A percentile compares a stretch with the other conserved stretches of the same genome.
Evolutionary conservation across 23 tunicate species (phyloP).

Genomic region (Trididemnum miniatum): DNA sequence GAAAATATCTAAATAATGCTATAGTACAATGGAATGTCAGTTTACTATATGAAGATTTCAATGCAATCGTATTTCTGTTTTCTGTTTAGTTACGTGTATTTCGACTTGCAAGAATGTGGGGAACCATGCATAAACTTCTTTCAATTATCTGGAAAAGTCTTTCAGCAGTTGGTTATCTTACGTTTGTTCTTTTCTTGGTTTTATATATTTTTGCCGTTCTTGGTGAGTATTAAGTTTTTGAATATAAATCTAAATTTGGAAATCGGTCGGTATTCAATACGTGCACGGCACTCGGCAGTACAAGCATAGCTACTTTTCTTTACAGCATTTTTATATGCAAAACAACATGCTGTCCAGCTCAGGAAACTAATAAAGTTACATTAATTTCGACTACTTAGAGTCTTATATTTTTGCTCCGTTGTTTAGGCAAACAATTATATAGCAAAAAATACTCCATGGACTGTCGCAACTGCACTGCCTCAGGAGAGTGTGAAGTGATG

Average conservation of each 20-base stretch:
- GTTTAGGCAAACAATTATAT: conserved; percentile 82
- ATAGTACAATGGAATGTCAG: too few relatives aligned
- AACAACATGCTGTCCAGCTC: too few relatives aligned
- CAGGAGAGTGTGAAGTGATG: conserved; percentile 16
- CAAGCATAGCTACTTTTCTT: too few relatives aligned
- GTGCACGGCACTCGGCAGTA: too few relatives aligned
- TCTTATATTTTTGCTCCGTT: neutral
- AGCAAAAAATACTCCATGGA: conserved; percentile 37
- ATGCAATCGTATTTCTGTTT: too few relatives aligned
- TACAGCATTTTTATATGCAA: too few relatives aligned
- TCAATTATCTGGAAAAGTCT: conserved; percentile 82
- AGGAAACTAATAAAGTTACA: too few relatives aligned
- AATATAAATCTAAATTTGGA: too few relatives aligned
- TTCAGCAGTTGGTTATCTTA: conserved; percentile 80
- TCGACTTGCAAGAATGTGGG: conserved; percentile 94
- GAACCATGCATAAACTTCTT: conserved; percentile 84
- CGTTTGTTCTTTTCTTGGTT: conserved; percentile 83
- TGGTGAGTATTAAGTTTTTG: conserved; percentile 76
- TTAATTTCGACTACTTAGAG: too few relatives aligned
- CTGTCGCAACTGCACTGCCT: conserved; percentile 11
- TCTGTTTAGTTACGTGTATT: conserved; percentile 96
- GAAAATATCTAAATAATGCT: too few relatives aligned
- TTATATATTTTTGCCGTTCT: conserved; percentile 96
- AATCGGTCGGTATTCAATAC: too few relatives aligned
- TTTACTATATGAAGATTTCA: too few relatives aligned